These are phyloP conservation scores for Buceros bicornis DNA, from an alignment of 2,797 vertebrate genomes.

Conservation along the genomic window DNA sequence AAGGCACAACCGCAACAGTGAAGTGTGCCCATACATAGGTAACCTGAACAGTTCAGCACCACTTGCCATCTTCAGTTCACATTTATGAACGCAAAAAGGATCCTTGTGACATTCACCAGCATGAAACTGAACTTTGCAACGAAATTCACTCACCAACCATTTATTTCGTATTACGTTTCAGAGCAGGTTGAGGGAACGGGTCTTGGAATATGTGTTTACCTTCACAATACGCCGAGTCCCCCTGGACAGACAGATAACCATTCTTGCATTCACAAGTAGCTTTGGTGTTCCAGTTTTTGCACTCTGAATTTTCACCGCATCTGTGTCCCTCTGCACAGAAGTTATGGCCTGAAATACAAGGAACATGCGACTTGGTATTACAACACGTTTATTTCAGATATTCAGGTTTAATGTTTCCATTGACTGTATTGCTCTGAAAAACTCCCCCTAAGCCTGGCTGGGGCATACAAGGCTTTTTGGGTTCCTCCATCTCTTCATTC, in stretches of 20 bases:
- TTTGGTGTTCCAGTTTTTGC: slow-evolving; percentile 92
- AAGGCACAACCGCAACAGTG: neutral
- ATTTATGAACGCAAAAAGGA: neutral
- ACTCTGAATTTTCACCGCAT: slow-evolving; percentile 95
- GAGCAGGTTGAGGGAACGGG: neutral
- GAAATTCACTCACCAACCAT: neutral
- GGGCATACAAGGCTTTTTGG: neutral
- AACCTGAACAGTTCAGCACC: neutral
- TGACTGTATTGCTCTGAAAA: neutral
- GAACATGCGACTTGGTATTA: neutral
- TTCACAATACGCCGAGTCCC: slow-evolving; percentile 93
- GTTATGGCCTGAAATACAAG: slow-evolving; percentile 88
- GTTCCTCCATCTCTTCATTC: neutral
- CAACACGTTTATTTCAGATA: neutral
- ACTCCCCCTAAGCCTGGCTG: neutral
- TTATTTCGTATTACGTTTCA: neutral
- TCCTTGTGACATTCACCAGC: neutral
- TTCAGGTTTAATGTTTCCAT: neutral
- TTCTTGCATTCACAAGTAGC: slow-evolving; percentile 93
- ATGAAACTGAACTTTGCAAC: neutral
- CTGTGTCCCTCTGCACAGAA: slow-evolving; percentile 93
- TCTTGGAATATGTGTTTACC: slow-evolving; percentile 81
- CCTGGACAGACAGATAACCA: slow-evolving; percentile 89
- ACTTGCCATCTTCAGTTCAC: no score
- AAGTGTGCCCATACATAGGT: fast-evolving